Base-by-base conservation (phyloP, 2,888 invertebrate genomes). In the Aphrophora alni region DNA sequence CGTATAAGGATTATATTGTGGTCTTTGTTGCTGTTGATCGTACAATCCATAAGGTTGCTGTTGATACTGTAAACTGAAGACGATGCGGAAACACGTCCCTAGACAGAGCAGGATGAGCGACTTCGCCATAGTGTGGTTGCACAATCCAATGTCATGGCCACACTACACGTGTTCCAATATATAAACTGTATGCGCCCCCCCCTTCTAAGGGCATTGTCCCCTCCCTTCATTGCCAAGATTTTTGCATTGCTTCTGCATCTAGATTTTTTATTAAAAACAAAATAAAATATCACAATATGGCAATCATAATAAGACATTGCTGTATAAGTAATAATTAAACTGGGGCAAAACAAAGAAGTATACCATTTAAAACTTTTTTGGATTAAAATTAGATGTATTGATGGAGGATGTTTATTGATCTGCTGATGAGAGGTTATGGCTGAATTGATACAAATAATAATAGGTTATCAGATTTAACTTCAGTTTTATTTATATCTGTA, bases 61-160 rank as follows among this genome's bases (percentile, higher is more conserved):
- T 44, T 44, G 44, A 44, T 44, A 44, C 14, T 59, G 59, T 21
- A 59, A 21, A n/a, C 12, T 21, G 59, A 59, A 59, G 59, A 59
- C 59, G 59, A 59, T 8, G 59, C 59, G 59, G 59, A 59, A 59
- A 59, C 59, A 59, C 59, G 59, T 59, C 21, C 21, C n/a, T 59
- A 59, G 12, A 21, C 12, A 2, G 59, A 59, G 21, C 59, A 59
- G 59, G 59, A 59, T n/a, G 59, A 59, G 59, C 59, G 59, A n/a
- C 59, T 59, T 59, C 21, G 59, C 59, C 59, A 59, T 59, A 21
- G 59, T 59, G 21, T 21, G 59, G 59, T 59, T 59, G 59, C 59
- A 59, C 59, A 59, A 59, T 59, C 59, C 59, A 59, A 59, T 59
- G 59, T 59, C 59, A 59, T 14, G 59, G 59, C 59, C 59, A 59